Evolutionary conservation across 2,888 invertebrate species (phyloP).

Genomic region (Oxyteleia sp.): DNA sequence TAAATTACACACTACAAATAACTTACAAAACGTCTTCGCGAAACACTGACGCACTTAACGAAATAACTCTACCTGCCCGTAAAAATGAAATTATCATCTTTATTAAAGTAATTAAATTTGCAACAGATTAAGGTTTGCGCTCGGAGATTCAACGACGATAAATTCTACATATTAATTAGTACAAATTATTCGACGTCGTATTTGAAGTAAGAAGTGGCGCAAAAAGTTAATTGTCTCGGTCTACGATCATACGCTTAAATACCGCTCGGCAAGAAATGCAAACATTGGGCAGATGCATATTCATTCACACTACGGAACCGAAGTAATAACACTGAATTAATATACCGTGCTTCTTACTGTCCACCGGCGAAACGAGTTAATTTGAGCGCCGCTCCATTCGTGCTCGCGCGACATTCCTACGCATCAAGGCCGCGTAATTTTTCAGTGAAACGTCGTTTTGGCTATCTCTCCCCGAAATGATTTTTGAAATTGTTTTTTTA

Average conservation of each 20-base stretch:
- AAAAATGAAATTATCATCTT: not conserved
- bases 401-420: not conserved
- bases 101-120: conserved; percentile 1
- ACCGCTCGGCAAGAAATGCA: conserved; percentile 53
- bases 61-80: not conserved
- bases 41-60: too few relatives aligned
- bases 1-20: too few relatives aligned
- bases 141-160: conserved; percentile 21
- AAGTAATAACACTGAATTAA: conserved; percentile 61
- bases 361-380: conserved; percentile 42
- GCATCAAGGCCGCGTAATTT: too few relatives aligned
- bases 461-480: too few relatives aligned
- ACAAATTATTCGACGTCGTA: conserved; percentile 18
- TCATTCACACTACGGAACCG: conserved; percentile 47
- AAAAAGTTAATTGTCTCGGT: conserved; percentile 63
- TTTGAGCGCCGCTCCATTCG: conserved; percentile 17
- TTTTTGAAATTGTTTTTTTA: too few relatives aligned
- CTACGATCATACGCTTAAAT: conserved; percentile 43
- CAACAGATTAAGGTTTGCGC: not conserved
- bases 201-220: conserved; percentile 26
- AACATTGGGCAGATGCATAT: conserved; percentile 68
- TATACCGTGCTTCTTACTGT: conserved; percentile 45
- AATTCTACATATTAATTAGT: conserved; percentile 44
- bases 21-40: too few relatives aligned
- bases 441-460: too few relatives aligned